A percentile compares a stretch with the other conserved stretches of the same genome.
Conservation (phyloP, 2,113 vertebrate species). For the Notothenia coriiceps region DNA sequence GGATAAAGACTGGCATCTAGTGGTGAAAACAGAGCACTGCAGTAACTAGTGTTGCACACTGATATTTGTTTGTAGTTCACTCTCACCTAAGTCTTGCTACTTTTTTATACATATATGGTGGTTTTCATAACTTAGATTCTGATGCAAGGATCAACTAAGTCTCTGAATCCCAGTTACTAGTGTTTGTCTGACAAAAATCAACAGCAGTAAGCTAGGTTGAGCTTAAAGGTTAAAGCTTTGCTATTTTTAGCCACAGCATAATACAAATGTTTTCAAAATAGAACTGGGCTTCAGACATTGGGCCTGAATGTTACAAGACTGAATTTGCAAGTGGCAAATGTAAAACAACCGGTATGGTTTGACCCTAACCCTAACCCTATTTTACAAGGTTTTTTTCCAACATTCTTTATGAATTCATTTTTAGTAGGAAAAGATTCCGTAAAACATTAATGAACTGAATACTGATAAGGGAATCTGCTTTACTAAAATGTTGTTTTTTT, state of each 20-base stretch:
- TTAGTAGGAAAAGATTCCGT: background rate
- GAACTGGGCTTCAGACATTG: background rate
- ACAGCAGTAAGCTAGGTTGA: background rate
- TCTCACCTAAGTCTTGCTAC: background rate
- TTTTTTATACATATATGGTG: background rate
- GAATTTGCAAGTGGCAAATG: background rate
- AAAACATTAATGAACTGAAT: background rate
- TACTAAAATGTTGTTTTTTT: background rate
- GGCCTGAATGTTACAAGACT: background rate
- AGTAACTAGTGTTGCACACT: background rate
- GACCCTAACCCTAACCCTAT: no score
- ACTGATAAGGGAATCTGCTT: background rate
- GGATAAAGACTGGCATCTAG: constrained; percentile 71
- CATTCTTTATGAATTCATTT: background rate
- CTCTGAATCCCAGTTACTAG: background rate
- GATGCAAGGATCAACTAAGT: background rate
- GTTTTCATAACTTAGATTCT: background rate
- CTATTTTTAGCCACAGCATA: background rate
- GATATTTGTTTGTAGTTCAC: background rate
- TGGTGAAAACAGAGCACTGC: constrained; percentile 37
- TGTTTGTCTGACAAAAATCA: background rate
- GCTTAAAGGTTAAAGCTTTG: background rate
- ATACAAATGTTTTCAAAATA: background rate
- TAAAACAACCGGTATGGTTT: background rate
- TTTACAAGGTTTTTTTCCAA: no score